Conservation (phyloP, 2,797 vertebrate species). For the Myotis planiceps region DNA sequence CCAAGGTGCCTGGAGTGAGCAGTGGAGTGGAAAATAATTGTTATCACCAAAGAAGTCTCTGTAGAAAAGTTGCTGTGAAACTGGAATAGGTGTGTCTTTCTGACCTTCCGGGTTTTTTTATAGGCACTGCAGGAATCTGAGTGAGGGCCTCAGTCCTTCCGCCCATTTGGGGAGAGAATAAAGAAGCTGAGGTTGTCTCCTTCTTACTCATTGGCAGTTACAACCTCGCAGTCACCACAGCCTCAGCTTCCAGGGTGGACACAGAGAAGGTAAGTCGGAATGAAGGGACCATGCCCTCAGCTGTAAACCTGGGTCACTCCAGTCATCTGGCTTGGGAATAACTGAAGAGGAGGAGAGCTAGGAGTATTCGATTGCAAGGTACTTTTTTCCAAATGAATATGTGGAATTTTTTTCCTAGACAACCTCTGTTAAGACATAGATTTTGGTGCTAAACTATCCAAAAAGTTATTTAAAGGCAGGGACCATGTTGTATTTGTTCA, state of each 20-base stretch:
- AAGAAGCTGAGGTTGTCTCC: conserved; percentile 59
- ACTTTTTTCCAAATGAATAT: not conserved
- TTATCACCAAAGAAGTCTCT: conserved; percentile 52
- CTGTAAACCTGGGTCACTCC: not conserved
- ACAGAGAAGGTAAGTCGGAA: conserved; percentile 67
- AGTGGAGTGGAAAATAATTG: conserved; percentile 30
- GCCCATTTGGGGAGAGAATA: conserved; percentile 76
- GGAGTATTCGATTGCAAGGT: not conserved
- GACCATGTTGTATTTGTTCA: not conserved
- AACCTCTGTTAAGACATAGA: not conserved
- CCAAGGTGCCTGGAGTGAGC: not conserved
- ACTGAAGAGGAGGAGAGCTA: not conserved
- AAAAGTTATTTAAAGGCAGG: not conserved
- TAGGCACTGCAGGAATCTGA: conserved; percentile 63
- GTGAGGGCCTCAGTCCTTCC: conserved; percentile 63
- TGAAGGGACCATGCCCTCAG: not conserved
- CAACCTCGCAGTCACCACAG: not conserved
- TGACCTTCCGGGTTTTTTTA: conserved; percentile 75
- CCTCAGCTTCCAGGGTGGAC: conserved; percentile 43
- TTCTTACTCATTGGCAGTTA: conserved; percentile 68
- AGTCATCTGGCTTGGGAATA: not conserved
- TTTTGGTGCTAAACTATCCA: not conserved
- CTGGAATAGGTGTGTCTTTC: conserved; percentile 79
- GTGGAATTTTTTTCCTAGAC: not conserved
- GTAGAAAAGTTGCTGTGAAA: conserved; percentile 51